These are phyloP conservation scores for Amiota minor DNA, from an alignment of 2,888 invertebrate genomes.

Conservation along the genomic window DNA sequence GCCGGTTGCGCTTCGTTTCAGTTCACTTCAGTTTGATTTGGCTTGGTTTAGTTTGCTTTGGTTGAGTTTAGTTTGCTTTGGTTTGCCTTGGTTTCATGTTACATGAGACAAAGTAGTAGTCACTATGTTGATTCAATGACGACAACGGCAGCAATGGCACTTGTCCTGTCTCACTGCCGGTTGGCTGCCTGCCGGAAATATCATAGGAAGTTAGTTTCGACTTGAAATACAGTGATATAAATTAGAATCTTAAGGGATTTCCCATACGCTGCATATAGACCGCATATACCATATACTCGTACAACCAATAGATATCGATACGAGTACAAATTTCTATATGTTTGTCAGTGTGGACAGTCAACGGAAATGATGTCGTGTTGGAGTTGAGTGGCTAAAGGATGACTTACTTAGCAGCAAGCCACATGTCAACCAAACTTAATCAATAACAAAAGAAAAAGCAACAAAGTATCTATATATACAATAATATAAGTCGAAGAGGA, in stretches of 20 bases:
- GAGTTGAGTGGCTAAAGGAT: neutral
- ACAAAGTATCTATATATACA: too few species aligned
- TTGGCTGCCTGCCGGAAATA: slow-evolving; percentile 47
- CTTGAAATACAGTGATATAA: slow-evolving; percentile 56
- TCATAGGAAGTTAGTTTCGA: slow-evolving; percentile 60
- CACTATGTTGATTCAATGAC: neutral
- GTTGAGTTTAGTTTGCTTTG: neutral
- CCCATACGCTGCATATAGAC: slow-evolving; percentile 30
- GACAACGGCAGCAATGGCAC: neutral
- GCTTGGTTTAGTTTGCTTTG: neutral
- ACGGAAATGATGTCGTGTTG: neutral
- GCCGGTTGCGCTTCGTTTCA: slow-evolving; percentile 29
- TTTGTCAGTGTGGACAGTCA: neutral
- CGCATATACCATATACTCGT: neutral
- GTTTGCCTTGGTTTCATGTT: neutral
- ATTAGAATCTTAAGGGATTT: slow-evolving; percentile 67
- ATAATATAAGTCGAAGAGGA: neutral
- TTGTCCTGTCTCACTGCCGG: neutral
- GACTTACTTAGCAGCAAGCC: neutral
- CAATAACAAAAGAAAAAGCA: slow-evolving; percentile 45
- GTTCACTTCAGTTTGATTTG: neutral
- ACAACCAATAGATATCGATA: neutral
- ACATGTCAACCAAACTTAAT: slow-evolving; percentile 45
- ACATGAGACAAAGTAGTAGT: too few species aligned
- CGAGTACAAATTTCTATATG: neutral